phyloP scores from a whole-genome alignment of 2,888 invertebrate genomes.

The Microplitis manilae region DNA sequence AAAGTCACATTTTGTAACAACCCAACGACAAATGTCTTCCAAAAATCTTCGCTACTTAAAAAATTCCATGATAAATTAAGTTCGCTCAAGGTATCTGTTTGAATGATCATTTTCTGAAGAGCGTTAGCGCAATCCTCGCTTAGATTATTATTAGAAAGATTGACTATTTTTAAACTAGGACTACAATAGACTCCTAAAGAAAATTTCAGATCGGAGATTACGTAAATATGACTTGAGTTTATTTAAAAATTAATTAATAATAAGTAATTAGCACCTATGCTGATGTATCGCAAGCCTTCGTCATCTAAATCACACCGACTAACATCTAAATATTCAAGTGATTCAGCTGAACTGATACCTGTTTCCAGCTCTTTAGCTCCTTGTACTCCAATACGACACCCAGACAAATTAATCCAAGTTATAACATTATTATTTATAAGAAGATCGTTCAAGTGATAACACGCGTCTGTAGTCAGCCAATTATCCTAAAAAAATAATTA shows the following conservation, averaged over 20 bases:
- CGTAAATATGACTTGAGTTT: background rate
- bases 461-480: constrained; percentile 66
- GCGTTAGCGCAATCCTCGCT: constrained; percentile 68
- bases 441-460: constrained; percentile 67
- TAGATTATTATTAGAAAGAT: constrained; percentile 73
- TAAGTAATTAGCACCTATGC: constrained; percentile 46
- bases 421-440: constrained; percentile 67
- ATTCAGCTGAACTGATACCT: constrained; percentile 64
- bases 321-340: constrained; percentile 68
- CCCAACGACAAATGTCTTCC: constrained; percentile 67
- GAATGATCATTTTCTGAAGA: constrained; percentile 68
- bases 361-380: constrained; percentile 68
- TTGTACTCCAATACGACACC: constrained; percentile 70
- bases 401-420: constrained; percentile 65
- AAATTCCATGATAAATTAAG: constrained; percentile 75
- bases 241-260: background rate
- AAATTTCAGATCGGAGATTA: background rate
- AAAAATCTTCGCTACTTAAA: constrained; percentile 68
- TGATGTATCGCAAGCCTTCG: constrained; percentile 68
- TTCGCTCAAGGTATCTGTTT: constrained; percentile 70
- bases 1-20: constrained; percentile 65
- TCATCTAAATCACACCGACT: constrained; percentile 72
- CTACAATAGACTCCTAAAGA: constrained; percentile 61
- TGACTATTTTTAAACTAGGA: constrained; percentile 66
- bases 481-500: constrained; percentile 67